Evolutionary conservation across 2,888 invertebrate species (phyloP), one percentile per base, ranked within the genome.

Genomic region (Leptarthrus brevirostris): DNA sequence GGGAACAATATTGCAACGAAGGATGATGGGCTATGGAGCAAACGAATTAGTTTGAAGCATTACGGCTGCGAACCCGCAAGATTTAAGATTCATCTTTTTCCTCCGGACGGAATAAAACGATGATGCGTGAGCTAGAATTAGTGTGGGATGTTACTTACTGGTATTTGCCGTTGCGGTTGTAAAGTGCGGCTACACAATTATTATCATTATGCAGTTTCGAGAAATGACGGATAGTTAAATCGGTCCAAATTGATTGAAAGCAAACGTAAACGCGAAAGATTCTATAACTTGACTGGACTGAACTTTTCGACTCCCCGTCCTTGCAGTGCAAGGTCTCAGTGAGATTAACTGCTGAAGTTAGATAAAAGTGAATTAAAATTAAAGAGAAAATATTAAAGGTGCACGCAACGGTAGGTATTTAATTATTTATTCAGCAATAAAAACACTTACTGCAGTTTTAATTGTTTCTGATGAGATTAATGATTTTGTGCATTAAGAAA

Each of bases 111-210:
- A 69, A 52, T 69, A 34, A 49, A 69, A 69, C 52, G 69, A 36
- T 52, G 30, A 52, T 69, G 69, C 69, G 69, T 52, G 69, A 52
- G 69, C 52, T 69, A 52, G 34, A 69, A 69, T 69, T 69, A 52
- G 52, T 69, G 69, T 69, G 69, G 69, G 69, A 69, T 52, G 69
- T 52, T 49, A 30, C 69, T 69, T 69, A 69, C 69, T 69, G 69
- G 69, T 69, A 52, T 69, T 69, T 69, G 64, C 64, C 16, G 44
- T 64, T 24, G 64, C 64, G 64, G 64, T 44, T 64, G 44, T 44
- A 44, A 44, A 26, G 36, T 64, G 24, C 64, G 40, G 44, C 44
- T 44, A 16, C 64, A 47, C 64, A 64, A 64, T 64, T 64, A 64
- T 64, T 64, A 64, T 64, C 64, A 64, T 64, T 64, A 64, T 64